phyloP scores from a whole-genome alignment of 2,888 invertebrate genomes.

The Tillus elongatus region DNA sequence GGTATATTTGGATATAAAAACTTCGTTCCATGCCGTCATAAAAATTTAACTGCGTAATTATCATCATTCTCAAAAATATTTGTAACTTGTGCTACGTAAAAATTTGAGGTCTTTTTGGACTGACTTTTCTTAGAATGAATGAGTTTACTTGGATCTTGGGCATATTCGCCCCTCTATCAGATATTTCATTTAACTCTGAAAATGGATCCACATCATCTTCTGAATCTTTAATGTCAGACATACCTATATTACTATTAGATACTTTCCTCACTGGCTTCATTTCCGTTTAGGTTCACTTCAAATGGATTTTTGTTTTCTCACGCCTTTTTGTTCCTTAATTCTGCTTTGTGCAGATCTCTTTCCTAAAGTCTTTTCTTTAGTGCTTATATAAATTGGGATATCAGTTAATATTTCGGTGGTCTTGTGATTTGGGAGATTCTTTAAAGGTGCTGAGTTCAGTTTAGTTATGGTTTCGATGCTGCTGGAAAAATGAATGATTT shows the following conservation, averaged over 20 bases:
- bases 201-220: not conserved
- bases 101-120: slow-evolving; percentile 1
- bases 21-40: not conserved
- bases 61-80: not conserved
- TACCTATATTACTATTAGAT: not conserved
- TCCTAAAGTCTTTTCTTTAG: slow-evolving; percentile 1
- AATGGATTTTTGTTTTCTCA: not conserved
- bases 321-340: not conserved
- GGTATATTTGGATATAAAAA: slow-evolving; percentile 1
- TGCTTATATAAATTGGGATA: not conserved
- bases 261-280: too few species aligned
- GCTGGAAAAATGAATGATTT: not conserved
- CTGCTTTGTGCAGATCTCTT: not conserved
- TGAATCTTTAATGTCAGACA: slow-evolving; percentile 1
- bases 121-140: not conserved
- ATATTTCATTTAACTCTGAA: not conserved
- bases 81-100: not conserved
- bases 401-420: slow-evolving; percentile 1
- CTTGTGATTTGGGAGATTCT: not conserved
- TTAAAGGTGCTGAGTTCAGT: not conserved
- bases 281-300: not conserved
- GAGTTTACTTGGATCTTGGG: slow-evolving; percentile 2
- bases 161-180: not conserved
- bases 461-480: not conserved
- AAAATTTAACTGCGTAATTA: not conserved